Evolutionary conservation across 2,113 vertebrate genomes (phyloP), one percentile per base, ranked within the genome.

Genomic region (Stigmatopora argus): DNA sequence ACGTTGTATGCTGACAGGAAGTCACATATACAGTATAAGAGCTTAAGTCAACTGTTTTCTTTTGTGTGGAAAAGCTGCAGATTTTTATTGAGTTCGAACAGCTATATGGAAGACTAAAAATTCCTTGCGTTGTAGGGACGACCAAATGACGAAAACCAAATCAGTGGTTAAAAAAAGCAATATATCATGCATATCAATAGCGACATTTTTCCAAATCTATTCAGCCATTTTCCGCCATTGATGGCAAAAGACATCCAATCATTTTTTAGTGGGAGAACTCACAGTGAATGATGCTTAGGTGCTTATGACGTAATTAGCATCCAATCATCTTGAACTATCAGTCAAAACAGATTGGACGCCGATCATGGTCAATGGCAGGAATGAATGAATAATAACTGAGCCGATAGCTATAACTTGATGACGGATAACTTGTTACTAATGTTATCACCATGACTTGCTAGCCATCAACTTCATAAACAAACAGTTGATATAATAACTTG

Each of bases 1-100:
- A 17, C 45, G 21, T 12, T 56, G 49, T 45, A 26, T 15, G 19
- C 23, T 19, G 35, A 67, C 60, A 75, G 69, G 21, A 6, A 14
- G 5, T 45, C 38, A 45, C 4, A 12, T 61, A 56, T 26, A 57
- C 19, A 71, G 14, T 19, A 53, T 41, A 41, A 38, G 11, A 11
- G 11, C n/a, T 41, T 13, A 3, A 61, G 7, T n/a, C 15, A 61
- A 15, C 21, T 12, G 13, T 9, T 44, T 8, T 10, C 12, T 61
- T 44, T 44, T 59, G 51, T 12, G 13, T 10, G 31, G 10, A 58
- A 35, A 35, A 3, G 56, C n/a, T 4, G 18, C 57, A 4, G 51
- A 9, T 21, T 11, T 23, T 11, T 13, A 61, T 44, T 5, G n/a
- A 45, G 23, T 14, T 55, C 14, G 4, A 26, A 41, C 7, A 3